Conservation (phyloP, 2,113 vertebrate species). For the Grallaria varia region DNA sequence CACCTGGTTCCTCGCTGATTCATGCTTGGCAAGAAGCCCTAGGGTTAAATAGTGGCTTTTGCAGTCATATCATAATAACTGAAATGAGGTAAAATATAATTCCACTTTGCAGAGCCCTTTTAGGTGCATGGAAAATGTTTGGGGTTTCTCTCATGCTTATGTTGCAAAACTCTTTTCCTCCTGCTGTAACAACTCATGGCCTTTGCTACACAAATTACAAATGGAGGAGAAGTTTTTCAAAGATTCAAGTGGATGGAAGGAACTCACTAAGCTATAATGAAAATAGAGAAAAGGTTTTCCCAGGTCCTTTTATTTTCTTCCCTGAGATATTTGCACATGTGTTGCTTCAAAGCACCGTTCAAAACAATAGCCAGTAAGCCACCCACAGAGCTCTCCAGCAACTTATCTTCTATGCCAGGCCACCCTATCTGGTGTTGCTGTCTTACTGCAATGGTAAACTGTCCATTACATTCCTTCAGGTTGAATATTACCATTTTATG, state of each 20-base stretch:
- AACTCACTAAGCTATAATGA: background rate
- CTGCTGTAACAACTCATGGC: background rate
- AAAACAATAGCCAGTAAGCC: conserved; percentile 11
- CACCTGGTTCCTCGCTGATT: accelerated
- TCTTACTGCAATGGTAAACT: background rate
- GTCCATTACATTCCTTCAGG: background rate
- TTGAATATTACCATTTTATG: background rate
- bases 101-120: background rate
- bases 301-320: background rate
- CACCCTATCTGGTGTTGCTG: background rate
- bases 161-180: background rate
- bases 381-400: background rate
- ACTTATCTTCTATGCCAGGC: background rate
- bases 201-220: background rate
- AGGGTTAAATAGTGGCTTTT: background rate
- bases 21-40: accelerated
- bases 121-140: background rate
- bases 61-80: background rate
- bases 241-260: background rate
- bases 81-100: background rate
- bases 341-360: background rate
- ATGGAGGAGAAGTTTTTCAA: background rate
- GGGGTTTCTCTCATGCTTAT: background rate
- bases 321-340: background rate
- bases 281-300: background rate